Conservation (phyloP, 1,140 invertebrate species). For the Telenomus remus region DNA sequence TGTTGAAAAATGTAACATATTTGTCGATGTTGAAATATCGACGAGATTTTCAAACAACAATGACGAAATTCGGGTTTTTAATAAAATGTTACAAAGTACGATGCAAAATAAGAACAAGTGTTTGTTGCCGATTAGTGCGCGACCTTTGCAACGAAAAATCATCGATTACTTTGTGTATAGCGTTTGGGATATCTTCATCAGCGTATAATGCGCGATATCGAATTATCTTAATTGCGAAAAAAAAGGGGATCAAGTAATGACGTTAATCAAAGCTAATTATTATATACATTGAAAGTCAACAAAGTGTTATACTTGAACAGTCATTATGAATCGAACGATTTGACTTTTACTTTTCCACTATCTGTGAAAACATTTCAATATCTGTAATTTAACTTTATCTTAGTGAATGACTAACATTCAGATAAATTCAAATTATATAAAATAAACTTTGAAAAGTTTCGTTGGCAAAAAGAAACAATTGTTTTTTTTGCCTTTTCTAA, state of each 20-base stretch:
- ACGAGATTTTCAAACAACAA: conserved; percentile 9
- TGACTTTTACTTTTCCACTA: no score
- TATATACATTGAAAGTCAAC: conserved; percentile 34
- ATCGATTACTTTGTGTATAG: conserved; percentile 32
- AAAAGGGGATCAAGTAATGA: conserved; percentile 33
- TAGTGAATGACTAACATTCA: no score
- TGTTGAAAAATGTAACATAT: no score
- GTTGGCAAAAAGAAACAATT: no score
- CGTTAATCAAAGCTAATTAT: conserved; percentile 53
- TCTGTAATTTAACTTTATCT: no score
- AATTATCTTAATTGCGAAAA: conserved; percentile 47
- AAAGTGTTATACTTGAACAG: no score
- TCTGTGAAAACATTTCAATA: no score
- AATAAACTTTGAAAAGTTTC: no score
- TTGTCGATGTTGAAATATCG: no score
- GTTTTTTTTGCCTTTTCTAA: no score
- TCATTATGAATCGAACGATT: no score
- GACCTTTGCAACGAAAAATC: conserved; percentile 36
- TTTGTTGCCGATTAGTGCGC: conserved; percentile 25
- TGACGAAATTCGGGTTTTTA: conserved; percentile 16
- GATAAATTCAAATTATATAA: no score
- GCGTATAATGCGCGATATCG: conserved; percentile 36
- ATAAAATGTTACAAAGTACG: conserved; percentile 30
- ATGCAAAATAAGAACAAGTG: conserved; percentile 5
- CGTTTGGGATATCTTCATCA: conserved; percentile 25